Conservation (phyloP, 2,797 vertebrate genomes). For the Darevskia mixta region DNA sequence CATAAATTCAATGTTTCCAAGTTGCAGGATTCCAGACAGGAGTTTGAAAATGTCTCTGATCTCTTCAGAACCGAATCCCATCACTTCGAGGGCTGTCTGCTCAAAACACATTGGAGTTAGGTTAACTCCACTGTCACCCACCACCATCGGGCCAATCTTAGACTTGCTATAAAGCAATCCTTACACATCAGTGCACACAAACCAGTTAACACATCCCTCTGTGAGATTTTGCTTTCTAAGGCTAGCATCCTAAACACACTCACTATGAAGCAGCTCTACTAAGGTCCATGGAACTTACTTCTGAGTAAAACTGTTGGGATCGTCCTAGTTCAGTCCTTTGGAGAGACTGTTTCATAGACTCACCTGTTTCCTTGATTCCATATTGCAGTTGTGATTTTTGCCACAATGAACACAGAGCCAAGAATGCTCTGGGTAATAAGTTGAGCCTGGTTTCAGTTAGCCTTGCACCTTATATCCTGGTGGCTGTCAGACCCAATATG, state of each 20-base stretch:
- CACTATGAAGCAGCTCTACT: neutral
- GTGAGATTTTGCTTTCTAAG: neutral
- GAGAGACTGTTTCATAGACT: neutral
- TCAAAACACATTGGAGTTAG: constrained; percentile 58
- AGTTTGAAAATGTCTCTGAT: constrained; percentile 91
- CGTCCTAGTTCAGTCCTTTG: neutral
- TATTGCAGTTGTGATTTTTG: neutral
- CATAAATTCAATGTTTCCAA: constrained; percentile 94
- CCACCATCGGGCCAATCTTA: neutral
- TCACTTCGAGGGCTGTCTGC: constrained; percentile 90
- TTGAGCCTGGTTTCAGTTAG: neutral
- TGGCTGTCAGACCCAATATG: neutral
- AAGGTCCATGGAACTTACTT: neutral
- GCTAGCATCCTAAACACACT: neutral
- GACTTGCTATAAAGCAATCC: neutral
- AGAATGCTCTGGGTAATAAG: neutral
- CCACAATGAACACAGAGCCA: neutral
- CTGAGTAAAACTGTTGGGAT: neutral
- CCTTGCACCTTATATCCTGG: neutral
- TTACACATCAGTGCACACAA: neutral
- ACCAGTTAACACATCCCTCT: neutral
- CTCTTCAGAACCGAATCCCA: constrained; percentile 91
- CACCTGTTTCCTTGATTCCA: neutral
- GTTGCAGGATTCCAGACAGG: constrained; percentile 89
- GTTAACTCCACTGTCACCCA: neutral